phyloP scores from a whole-genome alignment of 2,888 invertebrate genomes.

The Tolmerus cingulatus region DNA sequence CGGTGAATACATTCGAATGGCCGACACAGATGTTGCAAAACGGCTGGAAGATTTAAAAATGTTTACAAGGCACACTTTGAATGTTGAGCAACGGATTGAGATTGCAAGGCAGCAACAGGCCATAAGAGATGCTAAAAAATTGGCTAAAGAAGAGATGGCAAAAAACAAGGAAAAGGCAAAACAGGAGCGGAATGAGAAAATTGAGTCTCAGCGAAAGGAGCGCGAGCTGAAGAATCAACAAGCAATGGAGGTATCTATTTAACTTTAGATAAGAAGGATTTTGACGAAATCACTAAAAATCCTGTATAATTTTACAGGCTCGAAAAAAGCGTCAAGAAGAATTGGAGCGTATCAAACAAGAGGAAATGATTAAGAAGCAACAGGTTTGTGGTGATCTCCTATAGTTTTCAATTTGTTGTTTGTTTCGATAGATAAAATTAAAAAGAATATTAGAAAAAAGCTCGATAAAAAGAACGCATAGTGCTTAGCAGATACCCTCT shows the following conservation, averaged over 20 bases:
- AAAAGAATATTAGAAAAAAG: not conserved
- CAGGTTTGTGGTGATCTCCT: conserved; percentile 69
- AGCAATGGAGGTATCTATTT: conserved; percentile 78
- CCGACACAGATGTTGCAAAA: conserved; percentile 83
- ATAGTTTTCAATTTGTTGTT: conserved; percentile 57
- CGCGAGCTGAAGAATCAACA: conserved; percentile 85
- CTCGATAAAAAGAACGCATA: conserved; percentile 20
- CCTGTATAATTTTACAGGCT: conserved; percentile 69
- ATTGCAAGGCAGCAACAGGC: conserved; percentile 77
- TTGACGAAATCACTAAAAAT: not conserved
- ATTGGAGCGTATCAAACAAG: conserved; percentile 81
- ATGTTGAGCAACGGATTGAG: conserved; percentile 80
- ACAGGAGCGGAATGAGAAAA: conserved; percentile 78
- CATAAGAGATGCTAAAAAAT: conserved; percentile 77
- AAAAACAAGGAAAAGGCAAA: conserved; percentile 67
- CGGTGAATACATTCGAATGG: conserved; percentile 78
- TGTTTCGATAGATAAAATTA: conserved; percentile 16
- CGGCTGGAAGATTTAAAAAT: conserved; percentile 74
- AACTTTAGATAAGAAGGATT: not conserved
- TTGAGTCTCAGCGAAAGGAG: conserved; percentile 83
- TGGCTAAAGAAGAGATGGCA: conserved; percentile 72
- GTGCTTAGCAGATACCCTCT: conserved; percentile 28
- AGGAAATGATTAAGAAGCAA: conserved; percentile 84
- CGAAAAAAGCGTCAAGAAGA: conserved; percentile 87
- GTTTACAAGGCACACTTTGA: conserved; percentile 71